Conservation (phyloP, 2,888 invertebrate genomes). For the Callyntrura sp. region DNA sequence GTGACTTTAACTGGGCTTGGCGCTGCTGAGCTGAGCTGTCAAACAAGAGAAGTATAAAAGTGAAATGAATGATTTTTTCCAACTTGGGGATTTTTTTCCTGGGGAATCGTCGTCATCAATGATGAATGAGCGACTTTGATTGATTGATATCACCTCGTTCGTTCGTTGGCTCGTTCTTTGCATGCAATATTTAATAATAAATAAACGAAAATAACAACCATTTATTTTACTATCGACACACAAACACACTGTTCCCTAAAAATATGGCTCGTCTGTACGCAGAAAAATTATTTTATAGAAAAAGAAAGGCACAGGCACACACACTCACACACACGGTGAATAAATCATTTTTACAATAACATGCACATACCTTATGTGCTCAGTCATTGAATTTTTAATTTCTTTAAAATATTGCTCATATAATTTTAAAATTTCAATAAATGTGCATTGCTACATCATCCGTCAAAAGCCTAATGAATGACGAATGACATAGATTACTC, state of each 20-base stretch:
- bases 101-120: conserved; percentile 19
- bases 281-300: background rate
- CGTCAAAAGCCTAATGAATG: conserved; percentile 49
- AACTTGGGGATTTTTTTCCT: conserved; percentile 13
- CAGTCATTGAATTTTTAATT: conserved; percentile 42
- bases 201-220: conserved; percentile 23
- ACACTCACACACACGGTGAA: background rate
- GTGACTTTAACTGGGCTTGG: conserved; percentile 25
- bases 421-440: conserved; percentile 26
- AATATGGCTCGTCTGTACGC: background rate
- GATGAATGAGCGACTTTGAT: conserved; percentile 75
- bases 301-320: background rate
- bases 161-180: conserved; percentile 29
- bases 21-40: conserved; percentile 37
- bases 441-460: conserved; percentile 27
- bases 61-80: conserved; percentile 49
- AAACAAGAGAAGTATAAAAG: conserved; percentile 30
- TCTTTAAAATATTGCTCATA: background rate
- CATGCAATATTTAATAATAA: conserved; percentile 36
- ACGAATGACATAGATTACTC: conserved; percentile 52
- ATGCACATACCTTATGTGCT: background rate
- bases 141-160: conserved; percentile 70
- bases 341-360: background rate
- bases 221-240: conserved; percentile 32
- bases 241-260: background rate